Evolutionary conservation across 2,888 invertebrate species (phyloP).

Genomic region (Shargacucullia verbasci): DNA sequence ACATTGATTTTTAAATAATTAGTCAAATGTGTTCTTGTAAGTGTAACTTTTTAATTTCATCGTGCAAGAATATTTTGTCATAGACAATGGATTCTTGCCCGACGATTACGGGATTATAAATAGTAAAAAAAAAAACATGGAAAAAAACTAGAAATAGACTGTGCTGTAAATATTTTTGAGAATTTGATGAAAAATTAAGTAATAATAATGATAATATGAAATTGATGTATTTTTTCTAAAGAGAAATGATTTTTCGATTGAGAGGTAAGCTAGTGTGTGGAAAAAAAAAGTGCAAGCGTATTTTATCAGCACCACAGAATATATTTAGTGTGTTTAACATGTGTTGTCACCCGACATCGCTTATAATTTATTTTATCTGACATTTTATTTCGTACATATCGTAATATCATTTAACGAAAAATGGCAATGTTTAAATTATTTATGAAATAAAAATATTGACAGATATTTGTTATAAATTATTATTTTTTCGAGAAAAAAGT

Average conservation of each 20-base stretch:
- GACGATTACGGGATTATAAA: slow-evolving; percentile 49
- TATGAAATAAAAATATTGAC: slow-evolving; percentile 41
- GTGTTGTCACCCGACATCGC: slow-evolving; percentile 37
- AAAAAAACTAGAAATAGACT: slow-evolving; percentile 69
- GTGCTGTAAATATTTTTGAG: slow-evolving; percentile 74
- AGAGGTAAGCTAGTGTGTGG: slow-evolving; percentile 64
- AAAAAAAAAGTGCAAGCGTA: slow-evolving; percentile 64
- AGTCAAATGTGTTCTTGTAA: slow-evolving; percentile 73
- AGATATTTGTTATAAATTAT: slow-evolving; percentile 48
- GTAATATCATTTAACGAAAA: slow-evolving; percentile 33
- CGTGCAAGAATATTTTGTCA: slow-evolving; percentile 33
- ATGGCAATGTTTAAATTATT: slow-evolving; percentile 38
- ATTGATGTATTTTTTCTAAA: slow-evolving; percentile 77
- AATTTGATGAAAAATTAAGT: slow-evolving; percentile 56
- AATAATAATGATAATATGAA: slow-evolving; percentile 52
- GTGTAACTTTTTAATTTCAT: slow-evolving; percentile 43
- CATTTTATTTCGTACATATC: slow-evolving; percentile 52
- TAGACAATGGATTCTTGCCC: slow-evolving; percentile 43
- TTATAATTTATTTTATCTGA: slow-evolving; percentile 50
- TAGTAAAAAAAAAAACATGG: slow-evolving; percentile 55
- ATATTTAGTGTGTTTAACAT: slow-evolving; percentile 38
- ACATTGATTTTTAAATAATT: slow-evolving; percentile 58
- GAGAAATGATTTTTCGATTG: slow-evolving; percentile 64
- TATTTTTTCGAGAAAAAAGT: slow-evolving; percentile 24
- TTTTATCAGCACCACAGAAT: slow-evolving; percentile 69